Evolutionary conservation across 1,140 invertebrate genomes (phyloP).

Genomic region (Lucilia cuprina): DNA sequence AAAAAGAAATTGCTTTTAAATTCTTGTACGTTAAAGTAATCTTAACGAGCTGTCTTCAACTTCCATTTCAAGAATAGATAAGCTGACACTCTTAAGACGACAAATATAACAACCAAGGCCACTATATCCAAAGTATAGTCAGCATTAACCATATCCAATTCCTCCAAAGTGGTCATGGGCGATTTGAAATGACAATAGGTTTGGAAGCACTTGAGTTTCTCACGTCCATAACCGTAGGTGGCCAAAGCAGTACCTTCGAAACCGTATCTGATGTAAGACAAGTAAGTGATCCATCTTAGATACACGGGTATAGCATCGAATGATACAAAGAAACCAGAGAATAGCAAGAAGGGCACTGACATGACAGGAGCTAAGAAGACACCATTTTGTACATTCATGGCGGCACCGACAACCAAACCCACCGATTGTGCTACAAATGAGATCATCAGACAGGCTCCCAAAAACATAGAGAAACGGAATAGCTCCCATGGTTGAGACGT

Average conservation of each 20-base stretch:
- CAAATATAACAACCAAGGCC: slow-evolving; percentile 86
- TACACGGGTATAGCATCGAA: slow-evolving; percentile 96
- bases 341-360: slow-evolving; percentile 93
- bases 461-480: slow-evolving; percentile 87
- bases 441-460: slow-evolving; percentile 86
- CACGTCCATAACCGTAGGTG: slow-evolving; percentile 86
- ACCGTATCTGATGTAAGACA: slow-evolving; percentile 94
- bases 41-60: slow-evolving; percentile 75
- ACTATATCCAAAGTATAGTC: slow-evolving; percentile 80
- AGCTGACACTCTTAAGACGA: slow-evolving; percentile 84
- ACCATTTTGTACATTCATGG: slow-evolving; percentile 91
- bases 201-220: slow-evolving; percentile 80
- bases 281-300: slow-evolving; percentile 93
- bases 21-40: neutral
- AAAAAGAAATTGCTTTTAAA: slow-evolving; percentile 46
- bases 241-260: slow-evolving; percentile 95
- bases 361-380: slow-evolving; percentile 95
- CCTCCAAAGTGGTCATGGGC: slow-evolving; percentile 87
- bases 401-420: slow-evolving; percentile 92
- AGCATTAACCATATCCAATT: slow-evolving; percentile 82
- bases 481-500: slow-evolving; percentile 90
- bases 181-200: slow-evolving; percentile 89
- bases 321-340: slow-evolving; percentile 96
- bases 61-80: slow-evolving; percentile 94
- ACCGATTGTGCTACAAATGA: slow-evolving; percentile 96